Base-by-base conservation (phyloP, 2,113 vertebrate genomes). In the Glareola pratincola region DNA sequence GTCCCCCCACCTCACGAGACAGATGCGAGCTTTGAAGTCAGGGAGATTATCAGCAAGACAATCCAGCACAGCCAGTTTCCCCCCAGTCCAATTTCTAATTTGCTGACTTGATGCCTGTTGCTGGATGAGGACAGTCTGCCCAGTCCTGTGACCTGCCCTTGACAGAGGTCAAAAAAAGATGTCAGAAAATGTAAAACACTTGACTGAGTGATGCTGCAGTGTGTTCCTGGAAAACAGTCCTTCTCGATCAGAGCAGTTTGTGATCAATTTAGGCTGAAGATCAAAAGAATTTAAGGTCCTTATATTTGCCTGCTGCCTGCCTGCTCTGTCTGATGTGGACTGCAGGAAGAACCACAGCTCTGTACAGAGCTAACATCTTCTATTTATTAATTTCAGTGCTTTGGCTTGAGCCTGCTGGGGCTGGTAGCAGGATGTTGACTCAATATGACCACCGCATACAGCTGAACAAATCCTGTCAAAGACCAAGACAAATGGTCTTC, bases 1-100 rank as follows among this genome's bases (percentile, higher is more conserved):
- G 0, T 68, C 69, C 87, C 75, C 75, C 50, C 87, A 95, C 69
- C 93, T 94, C 84, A 78, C 3, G 8, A 95, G 87, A 87, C 80
- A 91, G 89, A 92, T 48, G 60, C 72, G 87, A 94, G 93, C 94
- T 96, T 94, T 94, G 94, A 95, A 96, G 89, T 68, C 13, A 2
- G 34, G 39, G 43, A 85, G 84, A 72, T 77, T 50, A 91, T 68
- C n/a, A 87, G 45, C 30, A 64, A 95, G 66, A 45, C 48, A 82
- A 30, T 79, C 68, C 62, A 60, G 57, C 16, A 78, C 12, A 64
- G 53, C 21, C 36, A 56, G 3, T 78, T 85, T 56, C 10, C 8
- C 18, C 27, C 4, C 43, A 26, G 0, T 37, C 60, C 34, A 48
- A 12, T 72, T 71, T 85, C 54, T 51, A 10, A 51, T 75, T 75